Base-by-base conservation (phyloP, 1,140 invertebrate species). In the Rhagoletis zephyria region DNA sequence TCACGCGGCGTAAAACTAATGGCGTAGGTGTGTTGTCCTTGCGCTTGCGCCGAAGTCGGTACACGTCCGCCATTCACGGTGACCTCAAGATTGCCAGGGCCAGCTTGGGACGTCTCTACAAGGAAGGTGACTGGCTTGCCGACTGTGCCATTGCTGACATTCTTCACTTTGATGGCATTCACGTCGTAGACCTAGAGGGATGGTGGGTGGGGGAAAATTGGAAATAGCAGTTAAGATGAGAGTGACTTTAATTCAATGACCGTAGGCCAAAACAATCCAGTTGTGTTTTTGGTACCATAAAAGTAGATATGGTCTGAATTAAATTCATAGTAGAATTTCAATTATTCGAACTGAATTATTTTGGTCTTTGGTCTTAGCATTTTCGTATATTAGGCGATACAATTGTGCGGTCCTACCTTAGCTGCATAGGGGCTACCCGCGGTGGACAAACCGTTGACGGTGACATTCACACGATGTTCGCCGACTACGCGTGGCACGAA, bases 31-130 rank as follows among this genome's bases (percentile, higher is more conserved):
- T 99, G 98, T 48, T 97, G 96, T 65, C 98, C 98, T 91, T 99
- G 97, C 16, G 97, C 97, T 93, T 98, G 97, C 9, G 98, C 98
- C 59, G 97, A 98, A 7, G 98, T 99, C 1, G 98, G 97, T 48
- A 98, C 97, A 88, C 97, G 95, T 0, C 98, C 98, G 65, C 98
- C 97, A 90, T 98, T 99, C 2, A 99, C 98, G 0, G 98, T 98
- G 51, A 99, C 98, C 93, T 99, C 98, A 67, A 99, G 93, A 93
- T 99, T 99, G 10, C 99, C 99, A 51, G 95, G 94, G 48, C 99
- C 99, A 48, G 98, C 98, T 93, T 98, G 97, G 91, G 97, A 97
- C 10, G 98, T 99, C 94, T 99, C 98, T 89, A 99, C 98, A 92
- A 98, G 94, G 94, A 99, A 99, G 88, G 97, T 98, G 56, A 98